Evolutionary conservation across 2,797 vertebrate species (phyloP).

Genomic region (Adrianichthys oophorus): DNA sequence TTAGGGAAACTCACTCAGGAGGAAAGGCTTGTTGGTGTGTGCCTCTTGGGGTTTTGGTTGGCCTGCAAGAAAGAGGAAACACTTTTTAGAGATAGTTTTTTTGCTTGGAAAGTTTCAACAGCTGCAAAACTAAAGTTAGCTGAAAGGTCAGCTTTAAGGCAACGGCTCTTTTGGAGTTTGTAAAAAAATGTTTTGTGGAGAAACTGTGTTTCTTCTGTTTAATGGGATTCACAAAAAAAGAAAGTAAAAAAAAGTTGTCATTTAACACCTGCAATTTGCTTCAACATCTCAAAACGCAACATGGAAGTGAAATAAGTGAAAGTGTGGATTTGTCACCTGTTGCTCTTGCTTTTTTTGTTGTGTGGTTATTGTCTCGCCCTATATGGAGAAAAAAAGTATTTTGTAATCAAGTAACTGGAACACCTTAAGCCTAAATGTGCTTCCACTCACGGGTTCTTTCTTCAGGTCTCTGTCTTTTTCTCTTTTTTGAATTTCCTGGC

Average conservation of each 20-base stretch:
- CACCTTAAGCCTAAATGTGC: neutral
- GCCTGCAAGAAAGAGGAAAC: conserved; percentile 25
- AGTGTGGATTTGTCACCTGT: conserved; percentile 38
- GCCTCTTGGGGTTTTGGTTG: conserved; percentile 5
- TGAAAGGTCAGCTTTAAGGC: no score
- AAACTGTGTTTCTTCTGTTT: no score
- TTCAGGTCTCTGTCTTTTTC: conserved; percentile 47
- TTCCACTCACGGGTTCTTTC: neutral
- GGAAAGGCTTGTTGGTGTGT: neutral
- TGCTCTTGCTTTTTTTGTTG: conserved; percentile 36
- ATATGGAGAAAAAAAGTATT: neutral
- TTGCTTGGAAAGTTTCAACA: no score
- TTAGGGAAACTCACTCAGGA: conserved; percentile 23
- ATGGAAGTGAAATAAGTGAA: no score
- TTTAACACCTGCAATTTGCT: no score
- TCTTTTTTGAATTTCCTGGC: neutral
- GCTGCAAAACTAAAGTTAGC: no score
- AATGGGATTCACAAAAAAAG: no score
- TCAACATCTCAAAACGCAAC: no score
- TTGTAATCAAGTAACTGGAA: neutral
- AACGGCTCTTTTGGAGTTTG: no score
- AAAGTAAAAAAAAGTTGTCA: no score
- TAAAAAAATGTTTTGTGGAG: no score
- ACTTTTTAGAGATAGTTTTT: no score
- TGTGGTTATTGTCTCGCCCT: neutral